Percentiles rank a stretch among this genome's conserved stretches.
These are phyloP conservation scores for Bettongia penicillata DNA, from an alignment of 2,113 vertebrate species.

Conservation along the genomic window DNA sequence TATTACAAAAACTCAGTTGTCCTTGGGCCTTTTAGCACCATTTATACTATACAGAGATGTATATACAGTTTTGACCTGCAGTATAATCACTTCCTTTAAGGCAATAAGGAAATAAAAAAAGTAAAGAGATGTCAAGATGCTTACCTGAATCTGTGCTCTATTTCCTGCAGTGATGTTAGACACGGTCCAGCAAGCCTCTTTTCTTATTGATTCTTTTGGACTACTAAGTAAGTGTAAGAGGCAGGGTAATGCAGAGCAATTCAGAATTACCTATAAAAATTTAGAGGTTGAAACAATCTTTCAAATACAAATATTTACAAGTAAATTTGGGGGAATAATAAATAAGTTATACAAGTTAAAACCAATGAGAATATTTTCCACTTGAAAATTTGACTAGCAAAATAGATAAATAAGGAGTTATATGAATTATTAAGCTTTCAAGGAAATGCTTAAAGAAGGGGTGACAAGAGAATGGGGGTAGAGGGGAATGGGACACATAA, in stretches of 20 bases:
- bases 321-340: conserved; percentile 32
- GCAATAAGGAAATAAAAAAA: not conserved
- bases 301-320: conserved; percentile 31
- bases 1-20: not conserved
- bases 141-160: conserved; percentile 92
- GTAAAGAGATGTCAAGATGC: not conserved
- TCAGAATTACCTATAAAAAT: conserved; percentile 91
- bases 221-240: conserved; percentile 94
- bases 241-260: conserved; percentile 94
- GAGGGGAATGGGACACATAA: not conserved
- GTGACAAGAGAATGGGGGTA: not conserved
- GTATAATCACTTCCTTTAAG: not conserved
- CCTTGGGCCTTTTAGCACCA: not conserved
- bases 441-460: not conserved
- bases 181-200: conserved; percentile 95
- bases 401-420: not conserved
- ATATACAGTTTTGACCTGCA: not conserved
- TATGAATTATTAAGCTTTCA: not conserved
- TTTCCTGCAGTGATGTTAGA: conserved; percentile 96
- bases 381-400: not conserved
- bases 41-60: not conserved
- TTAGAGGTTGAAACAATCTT: conserved; percentile 66
- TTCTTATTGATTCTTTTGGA: conserved; percentile 93
- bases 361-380: not conserved
- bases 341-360: not conserved